A percentile compares a stretch with the other conserved stretches of the same genome.
Conservation (phyloP, 30 jellyfish, hydroid and myxozoan species). For the Turritopsis dohrnii region DNA sequence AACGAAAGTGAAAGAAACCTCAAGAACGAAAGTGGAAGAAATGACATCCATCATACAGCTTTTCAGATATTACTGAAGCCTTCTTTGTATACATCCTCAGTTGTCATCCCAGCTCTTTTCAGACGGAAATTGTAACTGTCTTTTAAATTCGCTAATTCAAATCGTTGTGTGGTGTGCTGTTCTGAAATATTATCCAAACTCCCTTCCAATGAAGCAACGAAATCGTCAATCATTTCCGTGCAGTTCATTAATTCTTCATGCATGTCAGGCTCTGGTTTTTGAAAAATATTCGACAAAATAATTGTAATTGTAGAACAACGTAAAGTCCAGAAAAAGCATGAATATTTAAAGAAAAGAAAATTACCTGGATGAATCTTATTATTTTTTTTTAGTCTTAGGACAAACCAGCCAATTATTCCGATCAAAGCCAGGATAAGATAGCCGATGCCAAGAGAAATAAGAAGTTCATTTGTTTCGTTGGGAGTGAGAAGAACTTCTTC, state of each 20-base stretch:
- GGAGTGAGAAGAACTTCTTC: slow-evolving; percentile 11
- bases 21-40: no score
- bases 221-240: not conserved
- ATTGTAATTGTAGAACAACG: no score
- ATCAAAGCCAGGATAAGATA: not conserved
- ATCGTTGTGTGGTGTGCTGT: not conserved
- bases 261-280: not conserved
- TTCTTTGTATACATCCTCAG: not conserved
- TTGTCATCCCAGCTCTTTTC: not conserved
- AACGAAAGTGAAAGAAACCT: no score
- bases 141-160: not conserved
- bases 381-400: not conserved
- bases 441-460: not conserved
- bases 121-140: not conserved
- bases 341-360: not conserved
- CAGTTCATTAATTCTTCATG: not conserved
- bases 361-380: not conserved
- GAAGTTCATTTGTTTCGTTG: not conserved
- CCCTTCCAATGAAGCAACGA: not conserved
- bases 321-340: no score
- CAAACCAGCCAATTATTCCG: not conserved
- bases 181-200: not conserved
- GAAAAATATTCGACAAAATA: not conserved
- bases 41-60: no score
- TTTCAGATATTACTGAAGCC: not conserved